Percentiles rank a stretch among this genome's conserved stretches.
Evolutionary conservation across 2,888 invertebrate genomes (phyloP).

Genomic region (Eubasilissa splendida): DNA sequence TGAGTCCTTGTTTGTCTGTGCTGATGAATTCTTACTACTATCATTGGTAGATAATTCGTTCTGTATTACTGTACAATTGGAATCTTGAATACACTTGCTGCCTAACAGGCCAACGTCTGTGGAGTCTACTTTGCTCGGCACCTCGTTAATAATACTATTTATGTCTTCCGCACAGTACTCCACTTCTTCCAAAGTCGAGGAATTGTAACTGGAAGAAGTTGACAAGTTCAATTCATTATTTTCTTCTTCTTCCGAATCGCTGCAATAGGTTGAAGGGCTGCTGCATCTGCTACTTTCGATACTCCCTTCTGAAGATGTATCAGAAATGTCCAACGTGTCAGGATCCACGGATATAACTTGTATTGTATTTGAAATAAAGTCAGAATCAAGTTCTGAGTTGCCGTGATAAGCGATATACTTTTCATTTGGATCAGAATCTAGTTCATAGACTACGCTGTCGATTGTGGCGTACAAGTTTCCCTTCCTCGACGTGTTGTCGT

Average conservation of each 20-base stretch:
- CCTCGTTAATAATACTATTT: too few species aligned
- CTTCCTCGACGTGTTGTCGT: slow-evolving; percentile 49
- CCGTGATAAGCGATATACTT: slow-evolving; percentile 37
- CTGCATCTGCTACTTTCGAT: slow-evolving; percentile 36
- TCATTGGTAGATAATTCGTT: not conserved
- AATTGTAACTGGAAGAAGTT: too few species aligned
- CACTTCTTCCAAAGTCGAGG: too few species aligned
- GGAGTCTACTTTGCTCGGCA: too few species aligned
- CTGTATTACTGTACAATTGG: not conserved
- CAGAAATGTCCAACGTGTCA: slow-evolving; percentile 39
- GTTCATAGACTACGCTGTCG: slow-evolving; percentile 44
- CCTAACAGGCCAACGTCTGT: not conserved
- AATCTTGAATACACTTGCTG: not conserved
- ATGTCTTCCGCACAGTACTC: too few species aligned
- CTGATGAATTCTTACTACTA: not conserved
- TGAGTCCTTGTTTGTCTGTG: not conserved
- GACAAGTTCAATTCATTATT: too few species aligned
- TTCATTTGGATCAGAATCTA: slow-evolving; percentile 41
- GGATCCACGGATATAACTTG: slow-evolving; percentile 54
- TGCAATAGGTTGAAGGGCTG: slow-evolving; percentile 27
- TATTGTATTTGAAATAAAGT: slow-evolving; percentile 27
- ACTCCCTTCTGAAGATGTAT: slow-evolving; percentile 36
- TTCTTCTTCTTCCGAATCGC: slow-evolving; percentile 23
- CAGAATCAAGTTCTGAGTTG: slow-evolving; percentile 35
- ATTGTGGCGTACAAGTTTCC: slow-evolving; percentile 39